Conservation (phyloP, 1,140 invertebrate genomes). For the Ceratina calcarata region DNA sequence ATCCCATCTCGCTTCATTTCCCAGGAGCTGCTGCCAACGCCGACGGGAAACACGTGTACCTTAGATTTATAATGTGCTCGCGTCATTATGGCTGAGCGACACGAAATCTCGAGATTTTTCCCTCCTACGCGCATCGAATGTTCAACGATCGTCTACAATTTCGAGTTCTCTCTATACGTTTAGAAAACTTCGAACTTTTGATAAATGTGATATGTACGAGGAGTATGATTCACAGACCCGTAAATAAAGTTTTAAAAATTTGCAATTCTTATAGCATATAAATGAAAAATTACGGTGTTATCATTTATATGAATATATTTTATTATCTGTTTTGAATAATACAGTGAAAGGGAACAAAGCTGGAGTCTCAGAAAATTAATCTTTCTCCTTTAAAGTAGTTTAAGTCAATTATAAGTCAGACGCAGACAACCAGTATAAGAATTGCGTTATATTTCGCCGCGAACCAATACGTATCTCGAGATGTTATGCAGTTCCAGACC, state of each 20-base stretch:
- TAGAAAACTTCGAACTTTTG: neutral
- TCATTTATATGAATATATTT: neutral
- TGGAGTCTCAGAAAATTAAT: neutral
- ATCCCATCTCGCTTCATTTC: conserved; percentile 39
- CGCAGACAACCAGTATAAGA: neutral
- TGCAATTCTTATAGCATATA: neutral
- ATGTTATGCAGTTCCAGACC: neutral
- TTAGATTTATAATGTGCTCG: conserved; percentile 29
- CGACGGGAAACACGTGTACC: conserved; percentile 18
- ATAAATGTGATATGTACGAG: neutral
- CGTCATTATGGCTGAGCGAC: conserved; percentile 16
- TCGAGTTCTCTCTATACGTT: neutral
- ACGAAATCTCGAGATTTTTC: conserved; percentile 1
- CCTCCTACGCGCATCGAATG: neutral
- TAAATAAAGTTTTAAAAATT: neutral
- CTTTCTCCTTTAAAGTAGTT: neutral
- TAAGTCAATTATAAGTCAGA: neutral
- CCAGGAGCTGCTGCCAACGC: conserved; percentile 25
- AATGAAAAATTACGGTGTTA: no score
- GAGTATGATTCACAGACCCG: no score
- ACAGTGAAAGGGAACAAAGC: no score
- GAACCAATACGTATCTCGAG: neutral
- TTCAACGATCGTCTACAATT: neutral
- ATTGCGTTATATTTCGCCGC: no score
- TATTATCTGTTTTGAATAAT: neutral